phyloP scores from a whole-genome alignment of 1,140 invertebrate species.

The Bradysia coprophila region DNA sequence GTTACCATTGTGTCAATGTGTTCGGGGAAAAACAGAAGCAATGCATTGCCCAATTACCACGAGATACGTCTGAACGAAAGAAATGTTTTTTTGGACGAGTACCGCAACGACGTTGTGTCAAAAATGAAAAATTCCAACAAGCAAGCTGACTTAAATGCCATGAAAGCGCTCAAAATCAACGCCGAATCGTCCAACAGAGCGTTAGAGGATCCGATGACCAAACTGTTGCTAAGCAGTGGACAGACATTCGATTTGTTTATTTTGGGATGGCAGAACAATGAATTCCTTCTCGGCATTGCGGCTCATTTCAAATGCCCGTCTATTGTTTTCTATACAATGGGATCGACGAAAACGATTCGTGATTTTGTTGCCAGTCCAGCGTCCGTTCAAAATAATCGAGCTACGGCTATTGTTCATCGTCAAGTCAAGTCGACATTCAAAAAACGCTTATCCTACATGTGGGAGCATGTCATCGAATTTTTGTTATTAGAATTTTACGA shows the following conservation, averaged over 20 bases:
- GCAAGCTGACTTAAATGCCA: no score
- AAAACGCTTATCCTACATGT: not conserved
- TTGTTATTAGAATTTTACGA: not conserved
- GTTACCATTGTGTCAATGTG: not conserved
- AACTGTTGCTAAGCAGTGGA: no score
- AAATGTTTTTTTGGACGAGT: not conserved
- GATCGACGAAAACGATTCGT: not conserved
- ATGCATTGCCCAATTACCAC: not conserved
- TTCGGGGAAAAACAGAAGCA: not conserved
- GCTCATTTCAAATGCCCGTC: constrained; percentile 1
- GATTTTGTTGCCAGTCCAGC: constrained; percentile 1
- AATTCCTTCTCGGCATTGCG: constrained; percentile 1
- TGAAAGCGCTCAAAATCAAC: no score
- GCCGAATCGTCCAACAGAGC: no score
- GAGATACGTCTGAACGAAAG: not conserved
- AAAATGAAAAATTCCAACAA: not conserved
- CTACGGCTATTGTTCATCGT: no score
- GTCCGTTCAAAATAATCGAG: not conserved
- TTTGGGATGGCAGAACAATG: not conserved
- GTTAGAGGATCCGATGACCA: no score
- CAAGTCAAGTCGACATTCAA: not conserved
- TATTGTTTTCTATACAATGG: not conserved
- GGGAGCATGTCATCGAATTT: not conserved
- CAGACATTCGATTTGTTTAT: constrained; percentile 1
- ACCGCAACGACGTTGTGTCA: not conserved